phyloP scores from a whole-genome alignment of 2,888 invertebrate genomes.

The Digitonthophagus gazella region DNA sequence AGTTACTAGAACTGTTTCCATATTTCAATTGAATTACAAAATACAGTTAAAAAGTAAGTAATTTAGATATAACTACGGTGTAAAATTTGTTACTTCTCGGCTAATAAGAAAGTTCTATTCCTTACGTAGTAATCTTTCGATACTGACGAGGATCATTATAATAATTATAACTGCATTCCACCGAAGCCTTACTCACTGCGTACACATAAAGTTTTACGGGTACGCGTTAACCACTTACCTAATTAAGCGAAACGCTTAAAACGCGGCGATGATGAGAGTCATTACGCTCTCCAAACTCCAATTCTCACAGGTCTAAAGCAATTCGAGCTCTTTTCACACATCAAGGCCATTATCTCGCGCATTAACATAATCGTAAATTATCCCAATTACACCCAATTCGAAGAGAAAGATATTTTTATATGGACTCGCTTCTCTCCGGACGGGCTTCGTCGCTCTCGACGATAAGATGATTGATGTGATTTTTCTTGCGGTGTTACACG shows the following conservation, averaged over 20 bases:
- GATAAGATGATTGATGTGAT: slow-evolving; percentile 9
- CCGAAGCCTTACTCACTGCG: background rate
- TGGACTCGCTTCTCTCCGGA: background rate
- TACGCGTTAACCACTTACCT: background rate
- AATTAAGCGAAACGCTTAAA: background rate
- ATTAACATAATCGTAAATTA: background rate
- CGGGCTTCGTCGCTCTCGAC: background rate
- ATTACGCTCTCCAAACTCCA: background rate
- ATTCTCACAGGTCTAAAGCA: background rate
- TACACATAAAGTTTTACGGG: background rate
- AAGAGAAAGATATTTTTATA: background rate
- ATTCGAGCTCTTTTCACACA: background rate
- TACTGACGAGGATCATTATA: background rate
- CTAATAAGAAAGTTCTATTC: background rate
- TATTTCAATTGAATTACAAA: too few species aligned
- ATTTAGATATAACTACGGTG: too few species aligned
- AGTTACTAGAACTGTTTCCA: too few species aligned
- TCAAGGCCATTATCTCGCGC: background rate
- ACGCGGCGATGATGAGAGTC: background rate
- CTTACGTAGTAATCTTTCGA: background rate
- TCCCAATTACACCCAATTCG: background rate
- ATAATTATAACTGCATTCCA: background rate
- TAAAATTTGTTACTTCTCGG: too few species aligned
- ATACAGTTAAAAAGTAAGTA: too few species aligned
- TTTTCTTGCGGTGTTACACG: slow-evolving; percentile 4